These are phyloP conservation scores for Sebastes schlegelii DNA, from an alignment of 2,113 vertebrate species.

Conservation along the genomic window DNA sequence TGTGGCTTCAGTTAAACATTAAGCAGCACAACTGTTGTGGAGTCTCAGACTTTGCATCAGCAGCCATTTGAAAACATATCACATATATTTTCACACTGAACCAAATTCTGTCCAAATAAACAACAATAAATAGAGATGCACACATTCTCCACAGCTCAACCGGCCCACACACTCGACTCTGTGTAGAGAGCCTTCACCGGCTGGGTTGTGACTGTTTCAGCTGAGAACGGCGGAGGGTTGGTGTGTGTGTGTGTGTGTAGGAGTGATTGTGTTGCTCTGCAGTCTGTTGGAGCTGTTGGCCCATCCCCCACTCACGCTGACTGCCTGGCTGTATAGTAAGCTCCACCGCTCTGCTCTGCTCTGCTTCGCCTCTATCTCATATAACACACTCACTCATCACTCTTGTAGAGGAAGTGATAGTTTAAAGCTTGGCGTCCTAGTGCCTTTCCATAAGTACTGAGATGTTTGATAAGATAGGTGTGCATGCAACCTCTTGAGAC, in stretches of 20 bases:
- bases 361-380: neutral
- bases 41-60: conserved; percentile 1
- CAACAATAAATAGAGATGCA: neutral
- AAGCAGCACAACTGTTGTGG: neutral
- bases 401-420: conserved; percentile 29
- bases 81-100: neutral
- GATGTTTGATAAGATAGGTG: conserved; percentile 1
- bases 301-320: conserved; percentile 73
- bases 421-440: neutral
- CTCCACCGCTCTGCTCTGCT: conserved; percentile 37
- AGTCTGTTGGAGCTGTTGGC: conserved; percentile 57
- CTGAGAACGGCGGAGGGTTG: conserved; percentile 4
- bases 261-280: conserved; percentile 54
- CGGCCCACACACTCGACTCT: conserved; percentile 30
- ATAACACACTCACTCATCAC: conserved; percentile 5
- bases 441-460: neutral
- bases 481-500: neutral
- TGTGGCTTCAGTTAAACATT: neutral
- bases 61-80: conserved; percentile 8
- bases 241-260: neutral
- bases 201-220: conserved; percentile 39
- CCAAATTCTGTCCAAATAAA: conserved; percentile 1
- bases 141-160: neutral
- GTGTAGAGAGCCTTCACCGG: conserved; percentile 26
- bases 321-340: conserved; percentile 47